A percentile compares a stretch with the other conserved stretches of the same genome.
These are phyloP conservation scores for Dendrolimus pini DNA, from an alignment of 2,888 invertebrate species.

Conservation along the genomic window DNA sequence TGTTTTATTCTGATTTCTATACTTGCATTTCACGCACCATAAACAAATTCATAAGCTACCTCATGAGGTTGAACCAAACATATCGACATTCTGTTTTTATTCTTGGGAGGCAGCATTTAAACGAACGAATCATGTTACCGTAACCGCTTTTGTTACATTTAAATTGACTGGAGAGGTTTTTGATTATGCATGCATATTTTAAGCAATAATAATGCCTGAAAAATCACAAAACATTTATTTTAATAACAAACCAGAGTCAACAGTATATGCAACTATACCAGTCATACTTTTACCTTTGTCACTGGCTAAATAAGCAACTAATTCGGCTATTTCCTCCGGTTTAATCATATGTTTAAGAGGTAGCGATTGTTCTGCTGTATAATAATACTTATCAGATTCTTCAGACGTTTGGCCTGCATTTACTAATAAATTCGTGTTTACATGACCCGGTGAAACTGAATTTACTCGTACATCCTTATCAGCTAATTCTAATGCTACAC, in stretches of 20 bases:
- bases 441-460: conserved; percentile 82
- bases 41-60: conserved; percentile 43
- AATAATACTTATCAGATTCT: conserved; percentile 16
- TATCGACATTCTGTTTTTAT: conserved; percentile 54
- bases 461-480: conserved; percentile 79
- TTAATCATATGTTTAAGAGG: conserved; percentile 22
- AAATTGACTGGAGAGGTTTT: conserved; percentile 47
- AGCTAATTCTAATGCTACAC: conserved; percentile 81
- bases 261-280: conserved; percentile 25
- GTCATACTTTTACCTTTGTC: conserved; percentile 39
- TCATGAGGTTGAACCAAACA: conserved; percentile 36
- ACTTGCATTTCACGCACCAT: conserved; percentile 56
- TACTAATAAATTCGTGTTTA: conserved; percentile 46
- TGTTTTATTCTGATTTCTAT: conserved; percentile 32
- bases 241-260: conserved; percentile 20
- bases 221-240: too few relatives aligned
- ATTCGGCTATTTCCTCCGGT: conserved; percentile 30
- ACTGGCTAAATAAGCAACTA: conserved; percentile 33
- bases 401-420: conserved; percentile 15
- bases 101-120: conserved; percentile 47
- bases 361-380: conserved; percentile 2
- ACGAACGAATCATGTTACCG: conserved; percentile 43
- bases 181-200: conserved; percentile 18
- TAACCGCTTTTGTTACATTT: conserved; percentile 48
- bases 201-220: too few relatives aligned